These are phyloP conservation scores for Phataginus tetradactyla DNA, from an alignment of 2,797 vertebrate genomes.

Conservation along the genomic window DNA sequence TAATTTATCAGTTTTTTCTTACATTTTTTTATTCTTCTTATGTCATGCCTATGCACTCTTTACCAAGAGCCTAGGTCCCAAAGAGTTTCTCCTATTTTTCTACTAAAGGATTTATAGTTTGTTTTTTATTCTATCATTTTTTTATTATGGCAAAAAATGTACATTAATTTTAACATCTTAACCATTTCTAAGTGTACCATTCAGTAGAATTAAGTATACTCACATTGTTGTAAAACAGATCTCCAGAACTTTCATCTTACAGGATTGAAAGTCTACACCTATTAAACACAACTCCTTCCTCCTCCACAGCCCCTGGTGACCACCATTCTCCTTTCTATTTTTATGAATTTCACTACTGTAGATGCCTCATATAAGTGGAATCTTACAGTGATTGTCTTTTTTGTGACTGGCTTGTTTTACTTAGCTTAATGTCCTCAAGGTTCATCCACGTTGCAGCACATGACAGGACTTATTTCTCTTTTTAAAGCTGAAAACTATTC, in stretches of 20 bases:
- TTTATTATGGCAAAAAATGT: neutral
- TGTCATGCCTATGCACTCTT: neutral
- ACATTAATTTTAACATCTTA: neutral
- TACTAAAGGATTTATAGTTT: neutral
- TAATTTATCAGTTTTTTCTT: neutral
- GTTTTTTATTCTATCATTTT: neutral
- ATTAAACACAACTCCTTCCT: neutral
- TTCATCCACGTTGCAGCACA: neutral
- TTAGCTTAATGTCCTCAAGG: neutral
- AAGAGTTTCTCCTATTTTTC: neutral
- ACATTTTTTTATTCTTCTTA: neutral
- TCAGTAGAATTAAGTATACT: neutral
- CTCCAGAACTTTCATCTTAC: neutral
- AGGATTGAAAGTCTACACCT: neutral
- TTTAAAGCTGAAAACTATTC: neutral
- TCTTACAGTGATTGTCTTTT: neutral
- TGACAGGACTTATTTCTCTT: neutral
- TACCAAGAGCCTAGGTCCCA: neutral
- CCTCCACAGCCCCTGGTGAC: neutral
- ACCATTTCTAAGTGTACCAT: neutral
- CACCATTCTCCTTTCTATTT: neutral
- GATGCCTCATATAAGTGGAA: neutral
- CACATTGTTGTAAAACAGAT: neutral
- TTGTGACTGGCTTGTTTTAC: neutral
- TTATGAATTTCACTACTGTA: neutral